Percentiles rank a stretch among this genome's conserved stretches.
Conservation (phyloP, 2,797 vertebrate species). For the Rhabdophis nuchalis region DNA sequence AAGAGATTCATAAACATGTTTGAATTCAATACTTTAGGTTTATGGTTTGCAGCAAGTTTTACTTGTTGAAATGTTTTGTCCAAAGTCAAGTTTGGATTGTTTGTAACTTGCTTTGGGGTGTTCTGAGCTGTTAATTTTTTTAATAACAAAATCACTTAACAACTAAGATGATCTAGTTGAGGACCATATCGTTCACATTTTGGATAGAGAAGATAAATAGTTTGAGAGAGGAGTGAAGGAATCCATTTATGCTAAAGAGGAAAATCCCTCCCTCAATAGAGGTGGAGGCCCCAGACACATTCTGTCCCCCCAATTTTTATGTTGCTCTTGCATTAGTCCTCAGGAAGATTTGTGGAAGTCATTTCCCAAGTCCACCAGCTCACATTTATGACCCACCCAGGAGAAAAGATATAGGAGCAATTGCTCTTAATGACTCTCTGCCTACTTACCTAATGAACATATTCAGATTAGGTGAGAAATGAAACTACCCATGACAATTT, state of each 20-base stretch:
- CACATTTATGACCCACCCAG: neutral
- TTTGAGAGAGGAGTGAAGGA: neutral
- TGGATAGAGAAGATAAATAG: neutral
- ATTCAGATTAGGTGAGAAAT: neutral
- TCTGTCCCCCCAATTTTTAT: neutral
- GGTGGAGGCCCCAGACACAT: neutral
- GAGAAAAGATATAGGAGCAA: neutral
- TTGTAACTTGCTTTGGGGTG: neutral
- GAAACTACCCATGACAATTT: neutral
- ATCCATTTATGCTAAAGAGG: neutral
- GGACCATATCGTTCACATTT: neutral
- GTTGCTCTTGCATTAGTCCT: neutral
- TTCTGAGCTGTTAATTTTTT: neutral
- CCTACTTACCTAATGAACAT: neutral
- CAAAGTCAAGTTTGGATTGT: neutral
- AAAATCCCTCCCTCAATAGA: neutral
- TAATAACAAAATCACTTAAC: neutral
- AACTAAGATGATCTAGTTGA: neutral
- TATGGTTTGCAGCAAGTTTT: neutral
- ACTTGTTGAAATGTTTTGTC: neutral
- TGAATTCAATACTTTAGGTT: neutral
- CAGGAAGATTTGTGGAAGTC: neutral
- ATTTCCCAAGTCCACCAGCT: neutral
- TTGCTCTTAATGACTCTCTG: neutral
- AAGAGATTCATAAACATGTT: neutral